Evolutionary conservation across 1,140 invertebrate species (phyloP), one percentile per base, ranked within the genome.

Genomic region (Pseudomyrmex cubaensis): DNA sequence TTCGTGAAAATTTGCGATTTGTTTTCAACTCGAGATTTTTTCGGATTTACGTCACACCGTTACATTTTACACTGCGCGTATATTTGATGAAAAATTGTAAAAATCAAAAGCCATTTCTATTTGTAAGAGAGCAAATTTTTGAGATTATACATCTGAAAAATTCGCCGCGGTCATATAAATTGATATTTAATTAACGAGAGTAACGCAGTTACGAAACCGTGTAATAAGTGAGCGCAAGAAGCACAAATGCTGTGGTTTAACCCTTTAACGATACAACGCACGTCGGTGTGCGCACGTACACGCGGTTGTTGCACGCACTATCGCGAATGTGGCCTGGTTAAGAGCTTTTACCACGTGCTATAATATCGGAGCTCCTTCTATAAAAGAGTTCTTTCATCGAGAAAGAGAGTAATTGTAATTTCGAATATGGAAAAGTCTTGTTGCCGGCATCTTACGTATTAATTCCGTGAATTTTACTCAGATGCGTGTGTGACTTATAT

Each of bases 201-300:
- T 70, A 70, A 78, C 54, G 64, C 15, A 35, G 57, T 44, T 17
- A 35, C 20, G 15, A 22, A 72, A 44, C 66, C 59, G 35, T 35
- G 5, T 35, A 35, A 61, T 72, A 80, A 72, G 44, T 25, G 66
- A 61, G 20, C 66, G 66, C 76, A 7, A 80, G 76, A 20, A 57
- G 44, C 66, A 80, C 59, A 80, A 80, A 70, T 80, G 76, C 44
- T 80, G 76, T 9, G 76, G 76, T 80, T 72, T 80, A 80, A 50
- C 64, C 76, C 54, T 80, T 80, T 80, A 80, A 80, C 76, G 76
- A 70, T 80, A 80, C 76, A 80, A 80, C 35, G 54, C 56, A 80
- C 22, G 46, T 54, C 48, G 46, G 35, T 35, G 35, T 35, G 35
- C 35, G 35, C 35, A 35, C 50, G 44, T 59, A 80, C 66, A 72